These are phyloP conservation scores for Catamblyrhynchus diadema DNA, from an alignment of 2,797 vertebrate genomes.

Conservation along the genomic window DNA sequence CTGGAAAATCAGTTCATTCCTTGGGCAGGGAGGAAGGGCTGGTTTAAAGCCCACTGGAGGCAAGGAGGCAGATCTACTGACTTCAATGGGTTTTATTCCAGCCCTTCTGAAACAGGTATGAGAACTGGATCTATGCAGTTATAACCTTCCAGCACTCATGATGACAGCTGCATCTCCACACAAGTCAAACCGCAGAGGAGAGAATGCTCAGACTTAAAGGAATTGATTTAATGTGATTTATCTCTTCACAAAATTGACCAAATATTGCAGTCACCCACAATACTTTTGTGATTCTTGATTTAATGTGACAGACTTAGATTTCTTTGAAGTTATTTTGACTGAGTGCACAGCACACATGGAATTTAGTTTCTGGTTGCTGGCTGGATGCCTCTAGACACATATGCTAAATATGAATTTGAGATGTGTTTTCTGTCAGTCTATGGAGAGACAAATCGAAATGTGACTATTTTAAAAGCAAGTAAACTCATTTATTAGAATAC, in stretches of 20 bases:
- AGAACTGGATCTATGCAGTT: slow-evolving; percentile 10
- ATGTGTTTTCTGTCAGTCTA: not conserved
- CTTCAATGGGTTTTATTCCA: slow-evolving; percentile 9
- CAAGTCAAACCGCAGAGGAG: not conserved
- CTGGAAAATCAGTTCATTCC: not conserved
- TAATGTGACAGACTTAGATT: not conserved
- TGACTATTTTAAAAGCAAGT: not conserved
- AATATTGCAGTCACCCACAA: not conserved
- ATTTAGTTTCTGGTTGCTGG: not conserved
- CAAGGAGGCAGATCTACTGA: not conserved
- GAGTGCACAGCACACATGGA: not conserved
- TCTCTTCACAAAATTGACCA: not conserved
- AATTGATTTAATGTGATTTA: not conserved
- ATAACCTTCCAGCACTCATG: not conserved
- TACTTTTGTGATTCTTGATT: not conserved
- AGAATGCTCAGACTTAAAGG: not conserved
- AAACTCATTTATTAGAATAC: not conserved
- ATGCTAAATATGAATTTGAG: not conserved
- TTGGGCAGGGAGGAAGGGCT: not conserved
- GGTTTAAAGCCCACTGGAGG: not conserved
- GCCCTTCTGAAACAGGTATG: not conserved
- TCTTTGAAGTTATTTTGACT: not conserved
- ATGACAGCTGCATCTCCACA: not conserved
- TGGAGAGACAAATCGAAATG: not conserved
- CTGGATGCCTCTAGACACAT: not conserved